Conservation (phyloP, 2,888 invertebrate species). For the Megastigmus dorsalis region DNA sequence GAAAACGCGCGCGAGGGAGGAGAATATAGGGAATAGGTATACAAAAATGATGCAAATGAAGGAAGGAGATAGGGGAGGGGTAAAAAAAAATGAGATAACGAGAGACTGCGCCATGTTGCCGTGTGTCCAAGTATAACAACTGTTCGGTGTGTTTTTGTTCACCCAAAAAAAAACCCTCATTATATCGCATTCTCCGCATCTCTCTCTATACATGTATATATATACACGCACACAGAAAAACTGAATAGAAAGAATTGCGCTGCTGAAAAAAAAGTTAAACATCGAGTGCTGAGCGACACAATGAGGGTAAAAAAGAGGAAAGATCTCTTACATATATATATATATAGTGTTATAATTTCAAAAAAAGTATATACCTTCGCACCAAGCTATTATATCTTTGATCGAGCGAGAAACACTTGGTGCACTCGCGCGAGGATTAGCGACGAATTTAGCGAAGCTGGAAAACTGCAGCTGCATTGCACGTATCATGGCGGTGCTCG, state of each 20-base stretch:
- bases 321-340: too few species aligned
- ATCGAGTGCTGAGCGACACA: neutral
- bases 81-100: conserved; percentile 40
- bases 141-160: conserved; percentile 18
- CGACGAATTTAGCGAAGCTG: too few species aligned
- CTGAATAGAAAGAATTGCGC: too few species aligned
- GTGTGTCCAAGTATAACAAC: conserved; percentile 23
- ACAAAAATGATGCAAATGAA: conserved; percentile 30
- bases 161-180: conserved; percentile 29
- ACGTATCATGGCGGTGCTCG: too few species aligned
- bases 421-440: too few species aligned
- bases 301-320: too few species aligned
- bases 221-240: too few species aligned
- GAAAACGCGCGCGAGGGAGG: neutral
- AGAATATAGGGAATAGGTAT: conserved; percentile 17
- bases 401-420: too few species aligned
- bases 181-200: conserved; percentile 23
- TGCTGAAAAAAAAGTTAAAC: conserved; percentile 13
- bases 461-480: too few species aligned
- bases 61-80: neutral
- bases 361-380: too few species aligned
- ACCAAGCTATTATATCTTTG: too few species aligned
- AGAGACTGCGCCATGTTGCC: conserved; percentile 23
- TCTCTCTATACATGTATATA: neutral
- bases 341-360: too few species aligned